Conservation (phyloP, 2,113 vertebrate genomes). For the Carassius carassius region DNA sequence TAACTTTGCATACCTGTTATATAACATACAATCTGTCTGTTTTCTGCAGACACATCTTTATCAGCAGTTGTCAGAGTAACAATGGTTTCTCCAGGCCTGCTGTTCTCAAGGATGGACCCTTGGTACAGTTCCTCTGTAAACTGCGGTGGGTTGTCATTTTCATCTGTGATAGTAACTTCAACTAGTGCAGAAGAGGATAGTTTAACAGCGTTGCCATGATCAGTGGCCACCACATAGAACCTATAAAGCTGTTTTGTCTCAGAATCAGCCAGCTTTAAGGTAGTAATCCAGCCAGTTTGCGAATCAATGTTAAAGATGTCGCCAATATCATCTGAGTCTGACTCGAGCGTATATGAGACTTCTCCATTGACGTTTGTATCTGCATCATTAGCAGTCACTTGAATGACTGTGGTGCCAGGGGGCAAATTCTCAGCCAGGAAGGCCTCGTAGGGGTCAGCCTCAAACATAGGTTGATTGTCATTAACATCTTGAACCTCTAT, state of each 20-base stretch:
- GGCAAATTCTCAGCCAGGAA: constrained; percentile 95
- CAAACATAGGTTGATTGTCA: constrained; percentile 92
- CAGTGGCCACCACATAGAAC: constrained; percentile 87
- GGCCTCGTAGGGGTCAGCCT: constrained; percentile 90
- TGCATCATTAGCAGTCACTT: constrained; percentile 94
- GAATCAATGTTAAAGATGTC: constrained; percentile 86
- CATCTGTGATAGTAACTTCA: constrained; percentile 89
- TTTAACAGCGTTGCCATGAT: constrained; percentile 83
- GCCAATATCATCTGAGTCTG: constrained; percentile 69
- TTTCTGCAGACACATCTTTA: constrained; percentile 85
- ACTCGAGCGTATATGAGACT: constrained; percentile 87
- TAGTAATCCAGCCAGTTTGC: constrained; percentile 92
- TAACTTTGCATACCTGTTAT: constrained; percentile 86
- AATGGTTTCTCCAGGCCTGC: constrained; percentile 80
- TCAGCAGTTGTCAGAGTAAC: constrained; percentile 85
- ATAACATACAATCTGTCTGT: constrained; percentile 90
- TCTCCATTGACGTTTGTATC: constrained; percentile 88
- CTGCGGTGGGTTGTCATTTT: constrained; percentile 90
- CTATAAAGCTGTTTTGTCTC: constrained; percentile 79
- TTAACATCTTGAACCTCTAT: constrained; percentile 96
- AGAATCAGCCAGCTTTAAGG: constrained; percentile 82
- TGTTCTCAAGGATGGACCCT: constrained; percentile 86
- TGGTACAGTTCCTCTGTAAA: constrained; percentile 85
- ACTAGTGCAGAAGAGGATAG: constrained; percentile 89
- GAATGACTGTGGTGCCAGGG: constrained; percentile 90